phyloP scores from a whole-genome alignment of 2,113 vertebrate genomes.

The Datnioides undecimradiatus region DNA sequence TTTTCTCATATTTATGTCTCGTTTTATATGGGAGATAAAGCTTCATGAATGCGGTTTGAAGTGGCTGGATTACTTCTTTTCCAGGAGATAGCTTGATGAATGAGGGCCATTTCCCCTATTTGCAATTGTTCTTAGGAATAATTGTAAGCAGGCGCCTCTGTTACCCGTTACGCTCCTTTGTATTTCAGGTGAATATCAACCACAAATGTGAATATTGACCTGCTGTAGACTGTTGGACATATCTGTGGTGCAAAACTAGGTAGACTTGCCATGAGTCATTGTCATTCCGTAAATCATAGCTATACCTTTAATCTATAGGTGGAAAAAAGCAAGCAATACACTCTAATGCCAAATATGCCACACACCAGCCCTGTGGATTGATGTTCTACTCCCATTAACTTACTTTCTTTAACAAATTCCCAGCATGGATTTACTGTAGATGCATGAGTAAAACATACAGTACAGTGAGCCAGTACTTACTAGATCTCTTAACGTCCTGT shows the following conservation, averaged over 20 bases:
- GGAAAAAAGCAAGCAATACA: slow-evolving; percentile 24
- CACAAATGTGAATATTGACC: slow-evolving; percentile 30
- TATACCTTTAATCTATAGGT: background rate
- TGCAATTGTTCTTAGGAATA: background rate
- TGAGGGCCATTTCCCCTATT: background rate
- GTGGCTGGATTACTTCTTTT: background rate
- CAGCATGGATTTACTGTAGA: slow-evolving; percentile 62
- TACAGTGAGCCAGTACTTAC: slow-evolving; percentile 26
- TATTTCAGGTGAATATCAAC: slow-evolving; percentile 4
- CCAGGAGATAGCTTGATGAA: slow-evolving; percentile 23
- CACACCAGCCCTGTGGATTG: slow-evolving; percentile 42
- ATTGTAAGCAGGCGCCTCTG: slow-evolving; percentile 2
- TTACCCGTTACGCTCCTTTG: background rate
- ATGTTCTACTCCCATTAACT: slow-evolving; percentile 27
- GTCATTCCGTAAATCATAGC: slow-evolving; percentile 5
- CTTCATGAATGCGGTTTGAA: background rate
- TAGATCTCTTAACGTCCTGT: slow-evolving; percentile 17
- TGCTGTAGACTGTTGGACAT: slow-evolving; percentile 47
- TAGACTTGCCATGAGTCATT: slow-evolving; percentile 12
- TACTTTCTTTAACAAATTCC: slow-evolving; percentile 23
- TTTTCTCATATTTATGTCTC: background rate
- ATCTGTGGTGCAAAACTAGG: slow-evolving; percentile 20
- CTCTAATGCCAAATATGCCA: slow-evolving; percentile 42
- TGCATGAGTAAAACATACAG: slow-evolving; percentile 59
- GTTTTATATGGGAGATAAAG: background rate